Evolutionary conservation across 2,797 vertebrate species (phyloP), one percentile per base, ranked within the genome.

Genomic region (Anisognathus igniventris): DNA sequence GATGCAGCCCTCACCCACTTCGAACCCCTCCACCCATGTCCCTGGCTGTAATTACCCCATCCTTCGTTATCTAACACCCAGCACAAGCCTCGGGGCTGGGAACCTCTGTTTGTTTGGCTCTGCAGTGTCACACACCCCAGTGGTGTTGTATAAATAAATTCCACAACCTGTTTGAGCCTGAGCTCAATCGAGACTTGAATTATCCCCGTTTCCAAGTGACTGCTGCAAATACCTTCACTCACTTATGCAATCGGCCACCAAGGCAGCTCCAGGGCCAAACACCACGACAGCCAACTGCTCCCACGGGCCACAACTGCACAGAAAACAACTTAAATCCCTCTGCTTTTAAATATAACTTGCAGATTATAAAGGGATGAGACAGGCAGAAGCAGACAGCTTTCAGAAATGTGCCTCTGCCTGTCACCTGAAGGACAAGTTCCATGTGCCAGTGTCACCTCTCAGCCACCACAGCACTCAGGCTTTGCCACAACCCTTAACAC

Each of bases 121-220:
- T 39, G 71, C 60, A 57, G 58, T 3, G 89, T 76, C 94, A 91
- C 91, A 93, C 94, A 28, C 92, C 89, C 91, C 70, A 14, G 14
- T 42, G 61, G 66, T 31, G 72, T 30, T 88, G 91, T 78, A 96
- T 62, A 95, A 95, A 93, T 90, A 80, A 96, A 96, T 97, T 96
- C 95, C 93, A 92, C 79, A 72, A 90, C 95, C 92, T 97, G 94
- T 93, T 89, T 17, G 87, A 96, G 91, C 94, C 89, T 75, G 85
- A 95, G 66, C 48, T 90, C 37, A 56, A 88, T 73, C 19, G 60
- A 78, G 76, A 18, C 18, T 54, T 30, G 66, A 91, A 73, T 70
- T 39, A 73, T 3, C 56, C n/a, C 79, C 37, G 76, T 91, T 92
- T 86, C 91, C 76, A 80, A 86, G 86, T 14, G 82, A 67, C 74